Evolutionary conservation across 30 jellyfish, hydroid and myxozoan genomes (phyloP), one percentile per base, ranked within the genome.

Genomic region (Phacellophora camtschatica): DNA sequence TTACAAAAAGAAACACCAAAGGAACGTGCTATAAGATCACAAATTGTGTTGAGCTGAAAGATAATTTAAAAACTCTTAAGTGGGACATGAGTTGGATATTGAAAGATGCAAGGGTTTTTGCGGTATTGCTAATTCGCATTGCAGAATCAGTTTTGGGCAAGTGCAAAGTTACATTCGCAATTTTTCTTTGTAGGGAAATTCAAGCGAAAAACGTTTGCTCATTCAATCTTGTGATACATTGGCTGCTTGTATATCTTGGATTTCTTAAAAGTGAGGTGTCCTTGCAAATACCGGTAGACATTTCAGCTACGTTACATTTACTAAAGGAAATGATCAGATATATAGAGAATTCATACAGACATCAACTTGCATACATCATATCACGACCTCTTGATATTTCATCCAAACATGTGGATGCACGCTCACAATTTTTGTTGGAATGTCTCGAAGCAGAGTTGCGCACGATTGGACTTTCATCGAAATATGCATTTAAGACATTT

Each of bases 401-500:
- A n/a, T 11, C 30, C 8, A 37, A 53, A 7, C 57, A 53, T 33
- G 59, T 29, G 19, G 49, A 1, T 0, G 48, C 91, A 18, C 91
- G 91, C n/a, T 34, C 15, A 37, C 42, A 66, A 16, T 50, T 80
- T 28, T 30, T 80, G 18, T 20, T 28, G 5, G 34, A 45, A 4
- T 80, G 91, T 45, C 56, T 80, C 15, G 51, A 53, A 4, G 20
- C 50, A 27, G 91, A 80, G 51, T 23, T 80, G n/a, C 49, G 61
- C 42, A 20, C n/a, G 19, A 41, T 51, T 19, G 45, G 84, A n/a
- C 66, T 80, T 37, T 64, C 91, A 22, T 80, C 70, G 25, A 80
- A 70, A 51, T 80, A 80, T 39, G 76, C 91, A 20, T 55, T 80
- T 49, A 80, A 55, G 37, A 80, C 66, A 45, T 80, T 80, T 69